Evolutionary conservation across 2,113 vertebrate species (phyloP).

Genomic region (Peromyscus maniculatus): DNA sequence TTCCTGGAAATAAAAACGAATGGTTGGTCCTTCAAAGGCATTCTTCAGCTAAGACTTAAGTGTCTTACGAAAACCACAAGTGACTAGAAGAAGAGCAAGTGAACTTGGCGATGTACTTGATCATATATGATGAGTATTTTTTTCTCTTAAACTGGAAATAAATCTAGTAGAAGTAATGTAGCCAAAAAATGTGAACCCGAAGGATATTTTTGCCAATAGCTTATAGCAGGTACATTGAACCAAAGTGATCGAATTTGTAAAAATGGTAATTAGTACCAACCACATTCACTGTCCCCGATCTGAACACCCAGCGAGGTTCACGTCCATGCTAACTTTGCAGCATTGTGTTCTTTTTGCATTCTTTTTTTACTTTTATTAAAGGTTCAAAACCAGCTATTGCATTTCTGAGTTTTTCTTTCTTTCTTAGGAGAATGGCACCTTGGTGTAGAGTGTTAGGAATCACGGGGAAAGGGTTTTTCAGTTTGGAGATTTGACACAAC

Average conservation of each 20-base stretch:
- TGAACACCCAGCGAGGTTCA: constrained; percentile 81
- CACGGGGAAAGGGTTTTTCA: constrained; percentile 41
- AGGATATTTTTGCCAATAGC: constrained; percentile 87
- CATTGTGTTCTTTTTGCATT: constrained; percentile 84
- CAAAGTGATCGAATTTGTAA: constrained; percentile 87
- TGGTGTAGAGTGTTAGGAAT: background rate
- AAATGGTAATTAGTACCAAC: constrained; percentile 73
- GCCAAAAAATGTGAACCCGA: constrained; percentile 83
- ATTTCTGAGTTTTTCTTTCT: constrained; percentile 50
- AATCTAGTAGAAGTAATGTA: constrained; percentile 85
- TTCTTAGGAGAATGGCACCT: background rate
- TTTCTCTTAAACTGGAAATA: constrained; percentile 84
- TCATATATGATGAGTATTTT: constrained; percentile 79
- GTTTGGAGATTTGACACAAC: background rate
- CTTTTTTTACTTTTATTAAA: constrained; percentile 90
- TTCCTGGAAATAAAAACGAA: constrained; percentile 36
- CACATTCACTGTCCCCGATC: constrained; percentile 85
- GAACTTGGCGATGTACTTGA: constrained; percentile 71
- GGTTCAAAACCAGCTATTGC: constrained; percentile 84
- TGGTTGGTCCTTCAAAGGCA: background rate
- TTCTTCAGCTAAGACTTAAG: constrained; percentile 17
- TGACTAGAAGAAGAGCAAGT: constrained; percentile 36
- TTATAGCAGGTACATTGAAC: constrained; percentile 84
- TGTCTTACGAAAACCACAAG: constrained; percentile 43
- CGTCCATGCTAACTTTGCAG: constrained; percentile 83